A percentile compares a stretch with the other conserved stretches of the same genome.
phyloP scores from a whole-genome alignment of 2,797 vertebrate species.

The Melanogrammus aeglefinus region DNA sequence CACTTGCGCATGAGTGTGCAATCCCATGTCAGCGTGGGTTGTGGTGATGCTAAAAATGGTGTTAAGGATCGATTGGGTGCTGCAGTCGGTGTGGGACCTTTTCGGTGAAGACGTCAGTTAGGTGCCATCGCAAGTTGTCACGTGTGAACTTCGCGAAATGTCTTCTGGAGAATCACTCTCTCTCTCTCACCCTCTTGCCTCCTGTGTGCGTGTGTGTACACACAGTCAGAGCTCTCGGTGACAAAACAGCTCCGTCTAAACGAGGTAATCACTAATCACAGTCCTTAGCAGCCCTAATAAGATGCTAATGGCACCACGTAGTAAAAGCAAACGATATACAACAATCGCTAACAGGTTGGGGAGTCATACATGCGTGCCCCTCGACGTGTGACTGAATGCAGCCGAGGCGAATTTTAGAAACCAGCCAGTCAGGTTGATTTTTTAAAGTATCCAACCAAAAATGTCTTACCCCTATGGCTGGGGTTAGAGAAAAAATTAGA shows the following conservation, averaged over 20 bases:
- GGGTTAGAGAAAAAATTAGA: too few relatives aligned
- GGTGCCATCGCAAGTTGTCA: constrained; percentile 71
- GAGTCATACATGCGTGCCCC: not conserved
- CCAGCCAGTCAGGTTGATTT: too few relatives aligned
- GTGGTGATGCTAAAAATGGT: constrained; percentile 64
- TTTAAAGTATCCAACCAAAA: too few relatives aligned
- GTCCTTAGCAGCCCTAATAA: constrained; percentile 63
- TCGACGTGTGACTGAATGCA: not conserved
- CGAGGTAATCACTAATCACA: constrained; percentile 63
- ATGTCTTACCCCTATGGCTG: too few relatives aligned
- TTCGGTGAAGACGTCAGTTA: constrained; percentile 60
- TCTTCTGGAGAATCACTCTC: constrained; percentile 47
- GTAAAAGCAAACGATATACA: constrained; percentile 63
- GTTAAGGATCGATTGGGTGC: constrained; percentile 68
- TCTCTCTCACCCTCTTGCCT: constrained; percentile 20
- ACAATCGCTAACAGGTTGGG: constrained; percentile 45
- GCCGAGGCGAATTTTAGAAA: not conserved
- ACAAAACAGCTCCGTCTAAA: constrained; percentile 63
- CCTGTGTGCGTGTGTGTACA: not conserved
- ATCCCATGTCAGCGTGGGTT: constrained; percentile 27
- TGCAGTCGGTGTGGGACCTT: constrained; percentile 65
- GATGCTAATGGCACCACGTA: constrained; percentile 68
- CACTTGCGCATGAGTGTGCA: not conserved
- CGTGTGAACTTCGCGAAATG: constrained; percentile 66
- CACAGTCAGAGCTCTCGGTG: constrained; percentile 23